These are phyloP conservation scores for Neodontobutis hainanensis DNA, from an alignment of 2,113 vertebrate species.

Conservation along the genomic window DNA sequence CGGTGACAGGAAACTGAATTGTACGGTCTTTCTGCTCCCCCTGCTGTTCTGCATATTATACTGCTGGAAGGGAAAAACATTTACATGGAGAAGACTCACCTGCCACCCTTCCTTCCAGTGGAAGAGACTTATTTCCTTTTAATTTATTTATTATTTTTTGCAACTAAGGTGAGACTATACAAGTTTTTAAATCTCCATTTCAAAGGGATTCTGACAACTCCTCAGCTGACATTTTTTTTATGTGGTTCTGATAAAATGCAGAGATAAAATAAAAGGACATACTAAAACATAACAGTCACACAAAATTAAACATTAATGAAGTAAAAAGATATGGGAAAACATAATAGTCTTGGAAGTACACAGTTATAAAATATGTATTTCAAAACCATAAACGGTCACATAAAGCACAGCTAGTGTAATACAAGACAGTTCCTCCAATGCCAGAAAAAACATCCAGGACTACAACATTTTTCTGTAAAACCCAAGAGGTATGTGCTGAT, in stretches of 20 bases:
- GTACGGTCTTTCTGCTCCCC: slow-evolving; percentile 52
- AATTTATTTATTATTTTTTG: slow-evolving; percentile 70
- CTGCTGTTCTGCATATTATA: slow-evolving; percentile 49
- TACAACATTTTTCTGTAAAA: slow-evolving; percentile 32
- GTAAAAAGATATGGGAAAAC: slow-evolving; percentile 12
- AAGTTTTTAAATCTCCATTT: slow-evolving; percentile 55
- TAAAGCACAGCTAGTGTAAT: slow-evolving; percentile 59
- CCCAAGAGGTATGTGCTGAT: slow-evolving; percentile 37
- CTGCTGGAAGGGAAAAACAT: not conserved
- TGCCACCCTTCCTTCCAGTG: not conserved
- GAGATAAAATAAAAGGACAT: slow-evolving; percentile 41
- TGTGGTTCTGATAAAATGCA: slow-evolving; percentile 40
- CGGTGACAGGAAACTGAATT: slow-evolving; percentile 28
- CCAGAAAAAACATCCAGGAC: slow-evolving; percentile 47
- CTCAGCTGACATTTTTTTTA: slow-evolving; percentile 32
- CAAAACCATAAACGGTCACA: slow-evolving; percentile 66
- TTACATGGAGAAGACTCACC: not conserved
- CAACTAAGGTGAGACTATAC: slow-evolving; percentile 70
- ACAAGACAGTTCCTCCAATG: slow-evolving; percentile 56
- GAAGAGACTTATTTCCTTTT: slow-evolving; percentile 8
- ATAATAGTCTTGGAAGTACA: slow-evolving; percentile 58
- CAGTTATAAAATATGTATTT: slow-evolving; percentile 19
- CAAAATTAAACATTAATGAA: slow-evolving; percentile 41
- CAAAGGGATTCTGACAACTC: slow-evolving; percentile 17
- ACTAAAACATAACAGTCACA: slow-evolving; percentile 30